These are phyloP conservation scores for Chloropsis hardwickii DNA, from an alignment of 2,113 vertebrate species.

Conservation along the genomic window DNA sequence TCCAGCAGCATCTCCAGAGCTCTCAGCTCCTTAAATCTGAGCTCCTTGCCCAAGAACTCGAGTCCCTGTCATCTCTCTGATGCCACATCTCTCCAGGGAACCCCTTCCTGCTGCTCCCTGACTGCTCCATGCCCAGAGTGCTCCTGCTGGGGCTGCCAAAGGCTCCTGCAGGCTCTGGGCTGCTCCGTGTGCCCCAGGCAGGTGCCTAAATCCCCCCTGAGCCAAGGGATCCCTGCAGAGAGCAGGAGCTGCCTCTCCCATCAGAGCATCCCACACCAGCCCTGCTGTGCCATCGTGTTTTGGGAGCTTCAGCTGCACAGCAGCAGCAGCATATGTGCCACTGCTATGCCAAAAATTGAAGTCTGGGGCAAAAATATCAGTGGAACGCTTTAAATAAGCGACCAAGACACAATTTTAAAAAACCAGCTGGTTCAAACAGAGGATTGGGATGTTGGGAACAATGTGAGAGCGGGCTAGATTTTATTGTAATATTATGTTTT, in stretches of 20 bases:
- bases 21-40: not conserved
- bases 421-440: not conserved
- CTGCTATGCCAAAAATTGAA: not conserved
- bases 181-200: not conserved
- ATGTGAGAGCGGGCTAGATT: constrained; percentile 1
- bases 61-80: accelerated
- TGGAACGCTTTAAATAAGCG: not conserved
- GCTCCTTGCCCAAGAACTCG: accelerated
- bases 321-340: not conserved
- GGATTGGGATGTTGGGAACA: not conserved
- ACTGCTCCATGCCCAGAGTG: accelerated
- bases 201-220: not conserved
- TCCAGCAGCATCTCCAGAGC: not conserved
- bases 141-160: not conserved
- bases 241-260: not conserved
- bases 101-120: not conserved
- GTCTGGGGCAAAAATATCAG: not conserved
- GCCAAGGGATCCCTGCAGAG: not conserved
- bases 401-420: not conserved
- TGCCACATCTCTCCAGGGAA: not conserved
- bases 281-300: not conserved
- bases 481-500: constrained; percentile 53
- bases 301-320: not conserved
- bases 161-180: not conserved
- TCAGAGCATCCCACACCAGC: not conserved